phyloP scores from a whole-genome alignment of 2,888 invertebrate genomes.

The Pristionchus maxplancki region DNA sequence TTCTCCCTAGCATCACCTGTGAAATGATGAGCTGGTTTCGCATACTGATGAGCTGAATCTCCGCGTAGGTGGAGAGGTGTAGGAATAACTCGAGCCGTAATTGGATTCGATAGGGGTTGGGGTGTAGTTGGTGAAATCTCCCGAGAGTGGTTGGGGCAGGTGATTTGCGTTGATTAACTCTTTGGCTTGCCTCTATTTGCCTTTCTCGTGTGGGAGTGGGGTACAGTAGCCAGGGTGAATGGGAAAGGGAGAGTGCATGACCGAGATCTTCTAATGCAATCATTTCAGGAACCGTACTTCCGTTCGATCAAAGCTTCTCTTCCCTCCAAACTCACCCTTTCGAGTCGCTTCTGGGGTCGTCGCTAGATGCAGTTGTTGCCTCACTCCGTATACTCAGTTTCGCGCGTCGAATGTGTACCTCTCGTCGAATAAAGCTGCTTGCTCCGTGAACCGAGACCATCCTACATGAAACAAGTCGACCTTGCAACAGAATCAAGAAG shows the following conservation, averaged over 20 bases:
- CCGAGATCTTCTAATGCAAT: neutral
- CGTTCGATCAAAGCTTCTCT: conserved; percentile 43
- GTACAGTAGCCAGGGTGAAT: neutral
- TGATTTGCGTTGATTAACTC: neutral
- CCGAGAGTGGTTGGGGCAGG: neutral
- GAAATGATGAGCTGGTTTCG: conserved; percentile 35
- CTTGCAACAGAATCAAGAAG: neutral
- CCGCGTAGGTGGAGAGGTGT: conserved; percentile 2
- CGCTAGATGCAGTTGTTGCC: neutral
- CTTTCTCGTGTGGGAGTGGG: neutral
- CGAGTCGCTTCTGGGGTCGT: conserved; percentile 50
- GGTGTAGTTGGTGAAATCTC: neutral
- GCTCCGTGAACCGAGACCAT: neutral
- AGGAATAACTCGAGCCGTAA: conserved; percentile 16
- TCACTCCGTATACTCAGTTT: neutral
- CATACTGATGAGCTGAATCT: neutral
- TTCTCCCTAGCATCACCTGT: neutral
- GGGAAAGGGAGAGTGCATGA: neutral
- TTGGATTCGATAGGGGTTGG: neutral
- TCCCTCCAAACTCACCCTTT: conserved; percentile 46
- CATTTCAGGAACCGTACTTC: conserved; percentile 41
- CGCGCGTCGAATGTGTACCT: conserved; percentile 30
- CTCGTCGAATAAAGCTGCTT: neutral
- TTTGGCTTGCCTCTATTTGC: neutral
- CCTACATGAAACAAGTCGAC: too few species aligned